phyloP scores from a whole-genome alignment of 2,113 vertebrate species.

The Limanda limanda region DNA sequence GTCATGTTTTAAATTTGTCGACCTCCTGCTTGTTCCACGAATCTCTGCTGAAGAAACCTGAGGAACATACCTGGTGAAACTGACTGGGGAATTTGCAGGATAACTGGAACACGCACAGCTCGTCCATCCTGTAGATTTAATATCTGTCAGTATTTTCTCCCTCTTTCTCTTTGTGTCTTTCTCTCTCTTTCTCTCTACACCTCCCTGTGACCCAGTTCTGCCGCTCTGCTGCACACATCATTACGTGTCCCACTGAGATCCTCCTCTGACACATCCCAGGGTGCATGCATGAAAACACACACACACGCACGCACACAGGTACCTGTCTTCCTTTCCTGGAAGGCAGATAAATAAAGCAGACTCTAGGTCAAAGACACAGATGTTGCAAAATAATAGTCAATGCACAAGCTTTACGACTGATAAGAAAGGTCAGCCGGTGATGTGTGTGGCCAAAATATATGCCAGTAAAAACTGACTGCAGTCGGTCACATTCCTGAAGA shows the following conservation, averaged over 20 bases:
- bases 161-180: slow-evolving; percentile 26
- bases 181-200: slow-evolving; percentile 13
- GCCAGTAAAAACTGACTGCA: no score
- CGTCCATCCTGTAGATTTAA: slow-evolving; percentile 25
- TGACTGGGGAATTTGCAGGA: slow-evolving; percentile 6
- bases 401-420: slow-evolving; percentile 17
- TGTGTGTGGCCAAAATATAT: not conserved
- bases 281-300: slow-evolving; percentile 25
- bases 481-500: no score
- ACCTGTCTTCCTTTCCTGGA: slow-evolving; percentile 49
- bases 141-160: slow-evolving; percentile 33
- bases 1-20: not conserved
- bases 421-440: slow-evolving; percentile 21
- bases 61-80: not conserved
- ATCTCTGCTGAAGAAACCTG: not conserved
- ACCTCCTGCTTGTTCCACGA: not conserved
- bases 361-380: slow-evolving; percentile 47
- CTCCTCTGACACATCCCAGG: slow-evolving; percentile 59
- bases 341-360: slow-evolving; percentile 54
- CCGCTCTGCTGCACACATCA: slow-evolving; percentile 72
- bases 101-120: slow-evolving; percentile 14
- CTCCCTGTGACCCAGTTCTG: slow-evolving; percentile 76
- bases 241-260: slow-evolving; percentile 65
- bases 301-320: slow-evolving; percentile 24
- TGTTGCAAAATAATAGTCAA: slow-evolving; percentile 20